Evolutionary conservation across 2,113 vertebrate species (phyloP), one percentile per base, ranked within the genome.

Genomic region (Hypocryptadius cinnamomeus): DNA sequence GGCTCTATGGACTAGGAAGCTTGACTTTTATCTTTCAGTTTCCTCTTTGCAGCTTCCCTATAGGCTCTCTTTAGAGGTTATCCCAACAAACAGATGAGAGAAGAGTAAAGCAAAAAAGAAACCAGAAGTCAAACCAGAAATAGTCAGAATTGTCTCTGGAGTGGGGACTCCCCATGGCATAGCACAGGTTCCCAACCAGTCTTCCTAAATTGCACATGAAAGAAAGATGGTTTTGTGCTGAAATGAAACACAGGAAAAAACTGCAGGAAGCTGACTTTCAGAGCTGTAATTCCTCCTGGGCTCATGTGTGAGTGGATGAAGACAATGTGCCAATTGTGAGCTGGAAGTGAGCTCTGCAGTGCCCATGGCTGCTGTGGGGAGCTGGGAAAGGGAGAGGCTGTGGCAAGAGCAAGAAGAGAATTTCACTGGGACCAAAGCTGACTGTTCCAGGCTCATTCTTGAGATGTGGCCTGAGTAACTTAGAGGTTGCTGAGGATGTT

Each of bases 241-340:
- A 61, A 45, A n/a, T 30, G 66, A 72, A 85, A 37, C 21, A 23
- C 30, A 19, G 42, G n/a, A 6, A 53, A 61, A 79, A 71, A 8
- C 23, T 30, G 33, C 10, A 54, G 42, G 28, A 65, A 69, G 7
- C 1, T 80, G 56, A 20, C 2, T 86, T 83, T 57, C 5, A 60
- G 48, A 81, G 68, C 35, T 76, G 8, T 10, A 3, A 19, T 5
- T 85, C 30, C 64, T 68, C 11, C 28, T 81, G 48, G 64, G 28
- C 5, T 70, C 25, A 4, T 1, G 1, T 13, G 16, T 2, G 8
- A 42, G 12, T 28, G 44, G 35, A 28, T 84, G 81, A 44, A 59
- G 45, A 27, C 40, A 42, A 5, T 0, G 1, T 19, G 66, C n/a
- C 17, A 14, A 1, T 45, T 64, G 8, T 2, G 8, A 76, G 19